A percentile compares a stretch with the other conserved stretches of the same genome.
These are phyloP conservation scores for Mormoops blainvillei DNA, from an alignment of 2,113 vertebrate species.

Conservation along the genomic window DNA sequence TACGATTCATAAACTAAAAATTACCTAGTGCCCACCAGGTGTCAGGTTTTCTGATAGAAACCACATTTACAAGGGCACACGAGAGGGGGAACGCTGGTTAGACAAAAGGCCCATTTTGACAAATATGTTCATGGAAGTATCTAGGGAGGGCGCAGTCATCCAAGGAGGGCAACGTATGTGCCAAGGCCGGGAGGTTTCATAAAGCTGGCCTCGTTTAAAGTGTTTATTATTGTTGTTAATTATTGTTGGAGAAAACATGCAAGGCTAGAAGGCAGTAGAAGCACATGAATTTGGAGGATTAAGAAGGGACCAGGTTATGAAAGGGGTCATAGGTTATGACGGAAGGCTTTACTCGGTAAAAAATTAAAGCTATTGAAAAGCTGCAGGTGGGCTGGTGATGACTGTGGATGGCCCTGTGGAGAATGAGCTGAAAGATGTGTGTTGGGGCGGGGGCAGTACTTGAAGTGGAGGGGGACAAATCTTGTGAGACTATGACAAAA, in stretches of 20 bases:
- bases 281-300: not conserved
- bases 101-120: not conserved
- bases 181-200: not conserved
- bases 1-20: not conserved
- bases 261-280: not conserved
- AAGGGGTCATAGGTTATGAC: not conserved
- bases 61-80: not conserved
- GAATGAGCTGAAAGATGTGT: not conserved
- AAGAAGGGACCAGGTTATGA: not conserved
- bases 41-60: not conserved
- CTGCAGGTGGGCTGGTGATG: not conserved
- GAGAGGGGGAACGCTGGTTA: accelerated
- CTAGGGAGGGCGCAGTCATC: not conserved
- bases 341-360: not conserved
- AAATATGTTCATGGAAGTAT: not conserved
- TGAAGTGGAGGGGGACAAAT: not conserved
- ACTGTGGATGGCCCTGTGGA: not conserved
- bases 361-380: not conserved
- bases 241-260: not conserved
- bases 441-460: not conserved
- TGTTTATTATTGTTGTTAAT: not conserved
- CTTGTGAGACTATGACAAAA: not conserved
- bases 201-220: not conserved
- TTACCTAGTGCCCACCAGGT: not conserved
- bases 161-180: not conserved